Percentiles rank a stretch among this genome's conserved stretches.
phyloP scores from a whole-genome alignment of 2,797 vertebrate genomes.

The Knipowitschia caucasica region DNA sequence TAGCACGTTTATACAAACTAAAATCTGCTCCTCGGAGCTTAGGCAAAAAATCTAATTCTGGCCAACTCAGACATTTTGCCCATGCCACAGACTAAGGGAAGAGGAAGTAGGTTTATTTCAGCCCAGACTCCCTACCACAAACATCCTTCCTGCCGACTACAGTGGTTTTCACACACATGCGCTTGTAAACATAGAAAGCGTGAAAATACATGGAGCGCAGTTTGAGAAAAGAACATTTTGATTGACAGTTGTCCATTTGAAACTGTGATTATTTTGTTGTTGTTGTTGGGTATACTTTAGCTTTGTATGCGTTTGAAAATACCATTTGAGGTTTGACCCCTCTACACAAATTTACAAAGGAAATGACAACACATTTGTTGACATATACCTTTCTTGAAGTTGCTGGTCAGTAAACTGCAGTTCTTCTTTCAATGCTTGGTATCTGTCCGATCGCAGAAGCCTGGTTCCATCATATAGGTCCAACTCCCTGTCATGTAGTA shows the following conservation, averaged over 20 bases:
- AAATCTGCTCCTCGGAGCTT: neutral
- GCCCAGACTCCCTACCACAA: constrained; percentile 67
- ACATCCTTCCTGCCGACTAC: constrained; percentile 70
- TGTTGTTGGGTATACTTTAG: constrained; percentile 13
- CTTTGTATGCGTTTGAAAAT: constrained; percentile 2
- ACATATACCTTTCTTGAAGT: constrained; percentile 82
- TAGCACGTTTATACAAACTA: neutral
- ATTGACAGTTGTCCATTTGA: neutral
- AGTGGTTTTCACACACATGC: constrained; percentile 45
- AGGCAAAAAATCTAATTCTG: constrained; percentile 1
- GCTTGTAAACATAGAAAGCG: constrained; percentile 9
- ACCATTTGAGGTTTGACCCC: constrained; percentile 1
- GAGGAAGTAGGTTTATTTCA: constrained; percentile 74
- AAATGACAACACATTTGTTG: neutral
- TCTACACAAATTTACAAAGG: constrained; percentile 2
- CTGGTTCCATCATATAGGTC: constrained; percentile 91
- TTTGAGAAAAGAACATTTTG: neutral
- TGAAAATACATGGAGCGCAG: neutral
- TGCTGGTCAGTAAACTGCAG: constrained; percentile 82
- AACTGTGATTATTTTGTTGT: constrained; percentile 21
- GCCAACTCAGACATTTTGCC: constrained; percentile 27
- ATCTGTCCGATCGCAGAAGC: constrained; percentile 88
- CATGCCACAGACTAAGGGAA: constrained; percentile 61
- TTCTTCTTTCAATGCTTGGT: constrained; percentile 82
- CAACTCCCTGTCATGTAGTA: constrained; percentile 92